Evolutionary conservation across 2,888 invertebrate genomes (phyloP).

Genomic region (Pollenia angustigena): DNA sequence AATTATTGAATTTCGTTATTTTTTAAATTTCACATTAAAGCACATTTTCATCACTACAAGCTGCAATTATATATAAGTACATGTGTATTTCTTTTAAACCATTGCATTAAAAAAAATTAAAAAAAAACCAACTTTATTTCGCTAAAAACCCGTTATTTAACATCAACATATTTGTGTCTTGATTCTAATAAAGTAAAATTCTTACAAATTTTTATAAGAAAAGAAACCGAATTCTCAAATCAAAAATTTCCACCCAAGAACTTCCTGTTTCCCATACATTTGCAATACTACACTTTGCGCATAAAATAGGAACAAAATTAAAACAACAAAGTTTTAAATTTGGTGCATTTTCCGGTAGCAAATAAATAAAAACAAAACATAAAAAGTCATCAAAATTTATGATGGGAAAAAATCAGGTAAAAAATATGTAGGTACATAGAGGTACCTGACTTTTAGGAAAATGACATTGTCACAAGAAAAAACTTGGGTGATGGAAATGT

Average conservation of each 20-base stretch:
- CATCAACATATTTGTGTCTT: too few relatives aligned
- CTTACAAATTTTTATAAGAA: constrained; percentile 10
- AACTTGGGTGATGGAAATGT: background rate
- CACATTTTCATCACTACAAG: too few relatives aligned
- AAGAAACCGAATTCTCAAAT: constrained; percentile 14
- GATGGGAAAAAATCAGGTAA: constrained; percentile 59
- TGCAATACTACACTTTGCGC: constrained; percentile 5
- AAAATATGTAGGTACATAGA: background rate
- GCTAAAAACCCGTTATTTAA: too few relatives aligned
- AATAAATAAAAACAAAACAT: background rate
- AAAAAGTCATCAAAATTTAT: constrained; percentile 39
- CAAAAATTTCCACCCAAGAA: constrained; percentile 44
- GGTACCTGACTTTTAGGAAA: constrained; percentile 55
- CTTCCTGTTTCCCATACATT: constrained; percentile 71
- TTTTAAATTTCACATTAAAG: too few relatives aligned
- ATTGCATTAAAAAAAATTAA: too few relatives aligned
- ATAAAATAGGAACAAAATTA: constrained; percentile 14
- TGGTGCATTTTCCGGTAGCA: constrained; percentile 65
- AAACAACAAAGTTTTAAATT: constrained; percentile 50
- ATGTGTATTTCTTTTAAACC: too few relatives aligned
- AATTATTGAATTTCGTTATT: too few relatives aligned
- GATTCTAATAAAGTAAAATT: background rate
- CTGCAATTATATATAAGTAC: too few relatives aligned
- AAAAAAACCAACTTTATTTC: too few relatives aligned
- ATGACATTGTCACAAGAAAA: background rate